These are phyloP conservation scores for Phaenicophaeus curvirostris DNA, from an alignment of 2,797 vertebrate genomes.

Conservation along the genomic window DNA sequence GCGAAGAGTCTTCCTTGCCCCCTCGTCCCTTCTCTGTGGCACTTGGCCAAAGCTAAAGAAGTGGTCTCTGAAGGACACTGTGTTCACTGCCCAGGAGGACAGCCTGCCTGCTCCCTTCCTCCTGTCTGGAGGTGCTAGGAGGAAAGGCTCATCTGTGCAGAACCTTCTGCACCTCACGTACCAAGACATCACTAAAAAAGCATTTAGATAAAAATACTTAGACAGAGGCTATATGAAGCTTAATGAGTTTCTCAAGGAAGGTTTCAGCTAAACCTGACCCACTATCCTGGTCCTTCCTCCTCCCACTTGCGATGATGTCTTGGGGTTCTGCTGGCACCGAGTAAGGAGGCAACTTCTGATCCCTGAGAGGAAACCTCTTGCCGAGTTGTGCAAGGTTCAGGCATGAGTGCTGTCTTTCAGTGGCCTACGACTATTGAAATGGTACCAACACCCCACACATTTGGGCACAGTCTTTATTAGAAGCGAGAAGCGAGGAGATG, in stretches of 20 bases:
- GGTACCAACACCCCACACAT: fast-evolving
- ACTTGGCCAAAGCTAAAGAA: neutral
- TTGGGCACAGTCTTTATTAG: neutral
- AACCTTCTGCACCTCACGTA: neutral
- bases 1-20: neutral
- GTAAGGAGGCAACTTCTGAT: neutral
- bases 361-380: neutral
- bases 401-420: fast-evolving
- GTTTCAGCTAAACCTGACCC: neutral
- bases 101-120: neutral
- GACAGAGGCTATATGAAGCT: neutral
- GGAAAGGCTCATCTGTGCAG: neutral
- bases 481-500: neutral
- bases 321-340: neutral
- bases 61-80: neutral
- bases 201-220: neutral
- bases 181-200: neutral
- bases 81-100: neutral
- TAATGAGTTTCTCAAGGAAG: neutral
- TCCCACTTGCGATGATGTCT: neutral
- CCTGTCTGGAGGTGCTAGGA: neutral
- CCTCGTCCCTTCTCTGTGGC: neutral
- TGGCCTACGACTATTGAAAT: neutral
- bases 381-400: neutral
- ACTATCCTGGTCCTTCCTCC: neutral